Evolutionary conservation across 1,140 invertebrate genomes (phyloP).

Genomic region (Lamellibrachia luymesi): DNA sequence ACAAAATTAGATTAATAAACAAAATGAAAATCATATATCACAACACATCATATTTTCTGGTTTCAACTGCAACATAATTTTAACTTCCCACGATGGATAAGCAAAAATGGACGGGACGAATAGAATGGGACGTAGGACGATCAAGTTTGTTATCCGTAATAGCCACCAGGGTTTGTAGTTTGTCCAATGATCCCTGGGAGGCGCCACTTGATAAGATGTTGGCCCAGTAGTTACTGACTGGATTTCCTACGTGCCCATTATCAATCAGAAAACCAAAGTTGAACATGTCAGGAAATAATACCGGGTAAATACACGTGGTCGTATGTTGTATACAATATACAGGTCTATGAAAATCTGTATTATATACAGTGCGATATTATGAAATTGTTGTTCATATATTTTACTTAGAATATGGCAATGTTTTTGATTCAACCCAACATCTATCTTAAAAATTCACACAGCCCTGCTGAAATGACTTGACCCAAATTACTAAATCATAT

Average conservation of each 20-base stretch:
- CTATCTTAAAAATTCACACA: neutral
- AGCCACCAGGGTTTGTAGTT: neutral
- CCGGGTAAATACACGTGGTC: neutral
- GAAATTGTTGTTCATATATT: neutral
- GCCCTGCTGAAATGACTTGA: neutral
- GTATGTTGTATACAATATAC: neutral
- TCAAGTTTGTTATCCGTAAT: neutral
- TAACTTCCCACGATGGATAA: neutral
- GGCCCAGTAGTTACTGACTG: too few relatives aligned
- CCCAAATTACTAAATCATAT: neutral
- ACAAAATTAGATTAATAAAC: neutral
- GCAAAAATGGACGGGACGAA: neutral
- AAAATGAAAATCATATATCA: neutral
- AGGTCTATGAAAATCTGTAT: neutral
- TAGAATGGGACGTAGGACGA: neutral
- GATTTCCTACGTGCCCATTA: neutral
- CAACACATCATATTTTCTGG: neutral
- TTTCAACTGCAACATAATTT: neutral
- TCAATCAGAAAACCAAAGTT: neutral
- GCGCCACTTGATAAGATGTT: neutral
- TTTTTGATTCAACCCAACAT: neutral
- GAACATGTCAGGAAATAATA: neutral
- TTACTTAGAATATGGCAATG: neutral
- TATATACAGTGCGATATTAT: neutral
- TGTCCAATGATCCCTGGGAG: neutral